Evolutionary conservation across 2,888 invertebrate genomes (phyloP).

Genomic region (Andrena trimmerana): DNA sequence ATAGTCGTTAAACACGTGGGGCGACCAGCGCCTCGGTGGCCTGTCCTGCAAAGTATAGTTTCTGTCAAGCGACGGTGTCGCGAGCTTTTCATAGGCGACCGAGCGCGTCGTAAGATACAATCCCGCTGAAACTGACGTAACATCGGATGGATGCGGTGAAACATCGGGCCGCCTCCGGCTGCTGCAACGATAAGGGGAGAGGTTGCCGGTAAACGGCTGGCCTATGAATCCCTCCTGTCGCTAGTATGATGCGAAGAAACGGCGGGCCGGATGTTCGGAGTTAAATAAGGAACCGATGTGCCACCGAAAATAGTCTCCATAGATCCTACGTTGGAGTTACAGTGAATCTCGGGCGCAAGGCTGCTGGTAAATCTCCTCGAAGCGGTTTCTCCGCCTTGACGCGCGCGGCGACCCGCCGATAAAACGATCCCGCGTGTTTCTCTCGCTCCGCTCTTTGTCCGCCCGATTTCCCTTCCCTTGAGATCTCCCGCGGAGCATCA

Average conservation of each 20-base stretch:
- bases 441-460: conserved; percentile 4
- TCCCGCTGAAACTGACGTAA: conserved; percentile 42
- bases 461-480: background rate
- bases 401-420: background rate
- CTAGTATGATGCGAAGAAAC: background rate
- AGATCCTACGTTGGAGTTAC: background rate
- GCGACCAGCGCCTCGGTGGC: conserved; percentile 4
- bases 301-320: conserved; percentile 8
- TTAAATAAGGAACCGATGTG: conserved; percentile 17
- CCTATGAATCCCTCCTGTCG: background rate
- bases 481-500: conserved; percentile 25
- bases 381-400: background rate
- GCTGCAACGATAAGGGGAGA: background rate
- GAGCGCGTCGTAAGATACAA: background rate
- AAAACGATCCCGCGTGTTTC: background rate
- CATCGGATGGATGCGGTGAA: conserved; percentile 19
- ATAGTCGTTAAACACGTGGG: conserved; percentile 35
- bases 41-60: background rate
- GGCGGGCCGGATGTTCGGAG: background rate
- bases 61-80: background rate
- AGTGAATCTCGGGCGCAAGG: background rate
- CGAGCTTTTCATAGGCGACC: background rate
- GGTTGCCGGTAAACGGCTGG: background rate
- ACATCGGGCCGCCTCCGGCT: background rate
- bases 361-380: background rate